Conservation (phyloP, 1,140 invertebrate genomes). For the Chironomus striatipennis region DNA sequence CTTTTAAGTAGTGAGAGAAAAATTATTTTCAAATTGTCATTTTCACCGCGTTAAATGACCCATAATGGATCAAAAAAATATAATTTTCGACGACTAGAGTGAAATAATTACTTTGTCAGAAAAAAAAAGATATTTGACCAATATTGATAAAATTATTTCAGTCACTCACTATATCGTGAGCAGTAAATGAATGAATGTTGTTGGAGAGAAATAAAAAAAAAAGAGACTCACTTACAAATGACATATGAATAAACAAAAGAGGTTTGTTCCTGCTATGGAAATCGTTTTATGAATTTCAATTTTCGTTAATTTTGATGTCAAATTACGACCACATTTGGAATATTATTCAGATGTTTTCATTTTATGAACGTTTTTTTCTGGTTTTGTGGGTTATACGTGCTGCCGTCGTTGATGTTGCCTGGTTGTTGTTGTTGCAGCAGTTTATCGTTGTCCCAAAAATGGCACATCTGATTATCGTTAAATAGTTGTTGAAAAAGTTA, state of each 20-base stretch:
- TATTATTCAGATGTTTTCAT: slow-evolving; percentile 1
- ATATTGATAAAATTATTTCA: too few species aligned
- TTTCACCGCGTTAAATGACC: background rate
- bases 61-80: background rate
- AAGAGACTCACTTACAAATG: slow-evolving; percentile 4
- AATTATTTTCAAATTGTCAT: too few species aligned
- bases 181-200: too few species aligned
- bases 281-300: slow-evolving; percentile 22
- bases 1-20: too few species aligned
- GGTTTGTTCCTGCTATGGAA: background rate
- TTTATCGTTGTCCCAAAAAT: slow-evolving; percentile 10
- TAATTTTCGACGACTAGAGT: too few species aligned
- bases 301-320: slow-evolving; percentile 21
- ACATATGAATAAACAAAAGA: slow-evolving; percentile 2
- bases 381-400: slow-evolving; percentile 22
- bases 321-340: slow-evolving; percentile 20
- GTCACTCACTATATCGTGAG: too few species aligned
- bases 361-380: slow-evolving; percentile 10
- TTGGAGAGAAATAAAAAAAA: too few species aligned
- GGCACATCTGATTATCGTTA: slow-evolving; percentile 10
- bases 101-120: too few species aligned
- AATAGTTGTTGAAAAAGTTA: background rate
- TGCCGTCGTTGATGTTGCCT: background rate
- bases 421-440: background rate
- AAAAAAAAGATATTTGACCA: too few species aligned